Percentiles rank a stretch among this genome's conserved stretches.
These are phyloP conservation scores for Sarcophilus harrisii DNA, from an alignment of 2,797 vertebrate species.

Conservation along the genomic window DNA sequence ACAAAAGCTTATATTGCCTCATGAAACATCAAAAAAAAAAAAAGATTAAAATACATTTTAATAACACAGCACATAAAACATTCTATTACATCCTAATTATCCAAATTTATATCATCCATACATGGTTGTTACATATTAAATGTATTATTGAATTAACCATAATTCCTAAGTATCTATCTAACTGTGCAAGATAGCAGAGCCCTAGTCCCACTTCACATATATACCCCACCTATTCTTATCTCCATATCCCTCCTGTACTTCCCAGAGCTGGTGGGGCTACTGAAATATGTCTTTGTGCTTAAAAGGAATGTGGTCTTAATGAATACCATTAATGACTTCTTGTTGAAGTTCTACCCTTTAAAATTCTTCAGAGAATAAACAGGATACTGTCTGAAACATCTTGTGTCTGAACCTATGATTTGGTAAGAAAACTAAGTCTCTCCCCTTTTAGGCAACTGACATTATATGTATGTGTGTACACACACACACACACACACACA, in stretches of 20 bases:
- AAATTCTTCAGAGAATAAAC: background rate
- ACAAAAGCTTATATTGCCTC: background rate
- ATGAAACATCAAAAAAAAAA: background rate
- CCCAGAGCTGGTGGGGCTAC: background rate
- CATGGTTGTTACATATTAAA: background rate
- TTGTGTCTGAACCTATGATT: background rate
- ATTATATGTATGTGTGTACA: background rate
- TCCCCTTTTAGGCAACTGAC: background rate
- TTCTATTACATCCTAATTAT: background rate
- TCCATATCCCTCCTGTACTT: background rate
- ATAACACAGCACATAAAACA: background rate
- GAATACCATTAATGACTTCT: background rate
- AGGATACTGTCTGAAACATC: background rate
- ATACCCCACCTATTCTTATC: background rate
- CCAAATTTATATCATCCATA: background rate
- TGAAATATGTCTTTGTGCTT: background rate
- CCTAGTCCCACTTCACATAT: background rate
- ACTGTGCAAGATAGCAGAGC: background rate
- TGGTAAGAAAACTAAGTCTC: background rate
- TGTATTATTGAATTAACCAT: background rate
- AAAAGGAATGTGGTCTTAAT: background rate
- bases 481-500: no score
- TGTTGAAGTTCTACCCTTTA: no score
- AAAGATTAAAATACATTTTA: background rate
- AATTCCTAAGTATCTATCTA: background rate